Base-by-base conservation (phyloP, 1,140 invertebrate genomes). In the Apis dorsata region DNA sequence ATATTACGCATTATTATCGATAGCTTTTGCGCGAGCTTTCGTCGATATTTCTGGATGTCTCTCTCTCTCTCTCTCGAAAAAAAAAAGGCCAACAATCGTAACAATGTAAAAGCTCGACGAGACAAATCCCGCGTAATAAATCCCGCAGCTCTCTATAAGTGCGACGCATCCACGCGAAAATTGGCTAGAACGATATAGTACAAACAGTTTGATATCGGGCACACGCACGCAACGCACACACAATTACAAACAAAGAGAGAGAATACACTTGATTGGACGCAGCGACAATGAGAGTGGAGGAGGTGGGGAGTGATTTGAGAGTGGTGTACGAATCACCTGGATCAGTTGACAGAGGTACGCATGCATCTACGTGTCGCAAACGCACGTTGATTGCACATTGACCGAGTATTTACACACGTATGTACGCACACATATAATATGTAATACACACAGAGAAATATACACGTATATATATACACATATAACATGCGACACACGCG, bases 401-500 rank as follows among this genome's bases (percentile, higher is more conserved):
- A 79, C 68, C 77, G 55, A 55, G 51, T 60, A 80, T 74, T 65
- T 74, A 65, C 79, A 80, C 51, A 24, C 57, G n/a, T 11, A 28
- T 44, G 15, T 12, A 13, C 24, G 19, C 2, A 44, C 34, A 57
- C 75, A 19, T n/a, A n/a, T 24, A 51, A 70, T 28, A 10, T 53
- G 34, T 34, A 11, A 21, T 49, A 2, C n/a, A 53, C 24, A 21
- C 34, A 44, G 34, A 44, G 34, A 44, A 44, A 44, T 44, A 57
- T 69, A 60, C 59, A 72, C 1, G 12, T 53, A 59, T 21, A 24
- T 34, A 59, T 12, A 79, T 51, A 81, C 44, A 78, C 80, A 83
- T 53, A 65, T 76, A 81, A 81, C 84, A 85, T 85, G 84, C 84
- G 84, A 81, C 82, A 86, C 82, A 77, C 82, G 74, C 77, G 68